These are phyloP conservation scores for Pachymerium ferrugineum DNA, from an alignment of 2,888 invertebrate species.

Conservation along the genomic window DNA sequence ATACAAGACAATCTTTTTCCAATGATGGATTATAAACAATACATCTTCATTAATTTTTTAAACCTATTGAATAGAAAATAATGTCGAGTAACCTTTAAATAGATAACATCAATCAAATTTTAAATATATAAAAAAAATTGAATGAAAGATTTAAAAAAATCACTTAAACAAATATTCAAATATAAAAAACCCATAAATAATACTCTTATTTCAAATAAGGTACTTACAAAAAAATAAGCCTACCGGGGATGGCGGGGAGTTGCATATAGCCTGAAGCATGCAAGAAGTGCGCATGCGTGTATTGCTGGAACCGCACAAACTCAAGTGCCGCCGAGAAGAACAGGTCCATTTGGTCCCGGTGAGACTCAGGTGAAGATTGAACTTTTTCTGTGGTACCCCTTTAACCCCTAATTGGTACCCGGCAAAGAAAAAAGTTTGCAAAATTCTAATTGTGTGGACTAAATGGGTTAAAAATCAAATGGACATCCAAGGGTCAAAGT, in stretches of 20 bases:
- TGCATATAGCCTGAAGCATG: neutral
- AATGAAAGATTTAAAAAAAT: neutral
- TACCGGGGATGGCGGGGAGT: neutral
- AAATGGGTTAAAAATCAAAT: neutral
- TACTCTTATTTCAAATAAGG: neutral
- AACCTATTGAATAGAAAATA: neutral
- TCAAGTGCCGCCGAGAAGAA: neutral
- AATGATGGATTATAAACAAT: neutral
- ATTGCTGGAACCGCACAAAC: neutral
- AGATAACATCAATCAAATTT: neutral
- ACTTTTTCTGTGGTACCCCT: neutral
- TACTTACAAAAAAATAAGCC: neutral
- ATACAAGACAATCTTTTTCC: too few relatives aligned
- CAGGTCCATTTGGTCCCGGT: constrained; percentile 4
- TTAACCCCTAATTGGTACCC: neutral
- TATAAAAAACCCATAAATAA: neutral
- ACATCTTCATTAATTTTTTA: neutral
- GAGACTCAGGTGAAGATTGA: neutral
- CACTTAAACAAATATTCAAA: neutral
- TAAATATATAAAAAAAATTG: neutral
- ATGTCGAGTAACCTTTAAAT: neutral
- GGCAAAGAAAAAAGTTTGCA: neutral
- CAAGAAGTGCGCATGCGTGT: neutral
- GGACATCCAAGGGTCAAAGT: neutral
- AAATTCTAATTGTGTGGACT: neutral